Base-by-base conservation (phyloP, 53 echinoderm and acorn worm genomes). In the Zoroaster sp. region DNA sequence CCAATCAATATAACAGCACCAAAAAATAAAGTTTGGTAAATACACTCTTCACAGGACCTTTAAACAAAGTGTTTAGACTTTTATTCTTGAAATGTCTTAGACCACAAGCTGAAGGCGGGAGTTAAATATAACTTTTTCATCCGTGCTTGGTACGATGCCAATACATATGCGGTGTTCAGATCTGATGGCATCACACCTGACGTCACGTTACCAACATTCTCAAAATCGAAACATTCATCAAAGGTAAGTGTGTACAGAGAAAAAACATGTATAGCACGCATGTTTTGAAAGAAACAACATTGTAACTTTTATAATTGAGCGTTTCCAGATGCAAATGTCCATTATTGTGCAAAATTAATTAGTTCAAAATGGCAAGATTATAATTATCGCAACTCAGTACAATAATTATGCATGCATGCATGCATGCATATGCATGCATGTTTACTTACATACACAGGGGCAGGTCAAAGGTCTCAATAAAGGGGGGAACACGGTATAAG, bases 61-160 rank as follows among this genome's bases (percentile, higher is more conserved):
- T n/a, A n/a, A n/a, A n/a, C n/a, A n/a, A n/a, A 44, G 7, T 9
- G 45, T 44, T 44, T 0, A 44, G 12, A 7, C 45, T 44, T 44
- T 44, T 44, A 12, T 9, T 59, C 8, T 23, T 1, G 11, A 7
- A 59, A 2, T 25, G 1, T 37, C 40, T 49, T 46, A 89, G 89
- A 69, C 32, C 65, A 44, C 0, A 68, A 49, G 28, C 74, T 90
- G 65, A 53, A 14, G 11, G n/a, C 67, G 11, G 83, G 75, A 15
- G 23, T 66, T 15, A 30, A 5, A n/a, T 90, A 90, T 63, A 30
- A 78, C 10, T 40, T 82, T 37, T 90, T 68, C 40, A 54, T 90
- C 38, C 78, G 79, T 47, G 83, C 90, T 11, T 90, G 90, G 90
- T 90, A 81, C 14, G 40, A 71, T 38, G 81, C 34, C 41, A 40